Evolutionary conservation across 2,797 vertebrate genomes (phyloP), one percentile per base, ranked within the genome.

Genomic region (Chloroceryle amazona): DNA sequence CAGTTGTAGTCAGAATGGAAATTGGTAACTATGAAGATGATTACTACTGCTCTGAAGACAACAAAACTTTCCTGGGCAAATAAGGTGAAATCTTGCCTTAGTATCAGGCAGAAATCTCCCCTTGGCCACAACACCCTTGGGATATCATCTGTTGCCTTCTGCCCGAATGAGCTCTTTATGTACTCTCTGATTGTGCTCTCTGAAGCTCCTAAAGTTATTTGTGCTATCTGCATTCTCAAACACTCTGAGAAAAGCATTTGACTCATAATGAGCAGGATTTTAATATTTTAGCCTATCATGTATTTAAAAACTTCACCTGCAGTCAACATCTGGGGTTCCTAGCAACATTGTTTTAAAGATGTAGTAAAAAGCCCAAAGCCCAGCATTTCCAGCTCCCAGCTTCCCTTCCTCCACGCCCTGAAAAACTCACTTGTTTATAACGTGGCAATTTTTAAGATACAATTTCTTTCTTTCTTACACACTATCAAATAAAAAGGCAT

Each of bases 401-500:
- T 91, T 91, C 66, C 54, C 55, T 51, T 86, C 57, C 23, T 66
- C 67, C 58, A 44, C 1, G 1, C 21, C 10, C 18, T 61, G 58
- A 74, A 95, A 94, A 89, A 1, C 73, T 95, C 78, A 46, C 84
- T 97, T 97, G 92, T 97, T 98, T 98, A 97, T 96, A 96, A 85
- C 78, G 81, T 5, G 31, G 76, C 75, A 91, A 85, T 96, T 97
- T 97, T 97, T 97, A 97, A 97, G 90, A 73, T 96, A 93, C 89
- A 94, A 86, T 97, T 96, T 92, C 91, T 94, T 90, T 87, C 15
- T 52, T 94, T 95, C 82, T 97, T 93, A 94, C 70, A 31, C 12
- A 91, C 96, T 96, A 96, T 97, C 97, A 97, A 97, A 98, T 92
- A 96, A 97, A 98, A 97, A 97, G 94, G 70, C 87, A 92, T 91